A percentile compares a stretch with the other conserved stretches of the same genome.
These are phyloP conservation scores for Anarrhichthys ocellatus DNA, from an alignment of 2,113 vertebrate genomes.

Conservation along the genomic window DNA sequence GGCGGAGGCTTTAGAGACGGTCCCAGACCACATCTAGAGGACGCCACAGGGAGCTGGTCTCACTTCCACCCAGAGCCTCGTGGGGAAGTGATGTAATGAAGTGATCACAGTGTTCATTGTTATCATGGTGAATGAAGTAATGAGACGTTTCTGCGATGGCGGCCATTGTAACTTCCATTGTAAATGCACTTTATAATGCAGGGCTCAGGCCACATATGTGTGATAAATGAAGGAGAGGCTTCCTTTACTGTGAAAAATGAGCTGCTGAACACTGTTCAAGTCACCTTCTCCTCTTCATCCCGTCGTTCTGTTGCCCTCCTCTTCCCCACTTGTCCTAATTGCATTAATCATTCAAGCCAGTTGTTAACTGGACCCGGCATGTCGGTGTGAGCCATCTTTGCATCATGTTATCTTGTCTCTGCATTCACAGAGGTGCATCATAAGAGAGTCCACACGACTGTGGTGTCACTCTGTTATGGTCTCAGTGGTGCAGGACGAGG, in stretches of 20 bases:
- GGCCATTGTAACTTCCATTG: not conserved
- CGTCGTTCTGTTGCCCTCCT: not conserved
- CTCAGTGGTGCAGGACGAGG: not conserved
- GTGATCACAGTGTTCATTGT: not conserved
- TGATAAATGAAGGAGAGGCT: not conserved
- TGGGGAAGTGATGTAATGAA: constrained; percentile 33
- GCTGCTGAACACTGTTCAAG: not conserved
- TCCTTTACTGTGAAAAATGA: constrained; percentile 15
- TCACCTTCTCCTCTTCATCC: not conserved
- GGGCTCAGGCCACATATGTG: constrained; percentile 26
- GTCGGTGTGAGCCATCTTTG: not conserved
- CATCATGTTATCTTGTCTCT: not conserved
- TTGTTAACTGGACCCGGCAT: not conserved
- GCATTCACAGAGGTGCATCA: not conserved
- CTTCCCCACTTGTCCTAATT: not conserved
- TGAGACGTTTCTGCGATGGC: not conserved
- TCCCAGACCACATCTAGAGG: constrained; percentile 81
- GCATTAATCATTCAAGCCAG: not conserved
- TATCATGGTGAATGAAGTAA: not conserved
- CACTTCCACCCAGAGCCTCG: not conserved
- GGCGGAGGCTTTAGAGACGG: constrained; percentile 84
- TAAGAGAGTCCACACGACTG: not conserved
- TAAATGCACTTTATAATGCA: constrained; percentile 56
- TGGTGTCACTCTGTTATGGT: not conserved
- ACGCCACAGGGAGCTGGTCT: not conserved